These are phyloP conservation scores for Metellina segmentata DNA, from an alignment of 2,888 invertebrate species.

Conservation along the genomic window DNA sequence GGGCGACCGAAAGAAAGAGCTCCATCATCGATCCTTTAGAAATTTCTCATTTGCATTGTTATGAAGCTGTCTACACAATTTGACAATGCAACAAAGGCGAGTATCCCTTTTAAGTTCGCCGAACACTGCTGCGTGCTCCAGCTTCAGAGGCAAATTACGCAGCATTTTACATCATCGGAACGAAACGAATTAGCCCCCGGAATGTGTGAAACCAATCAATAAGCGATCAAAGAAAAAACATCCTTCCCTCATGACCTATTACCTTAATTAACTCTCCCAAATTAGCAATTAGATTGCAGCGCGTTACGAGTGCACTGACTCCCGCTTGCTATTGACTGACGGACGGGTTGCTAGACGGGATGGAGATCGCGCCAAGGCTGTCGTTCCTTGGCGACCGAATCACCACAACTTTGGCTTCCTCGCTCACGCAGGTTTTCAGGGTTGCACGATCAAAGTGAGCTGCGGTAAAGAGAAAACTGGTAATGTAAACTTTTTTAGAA, in stretches of 20 bases:
- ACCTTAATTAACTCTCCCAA: conserved; percentile 76
- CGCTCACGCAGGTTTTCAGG: no score
- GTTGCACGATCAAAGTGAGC: no score
- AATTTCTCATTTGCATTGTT: conserved; percentile 75
- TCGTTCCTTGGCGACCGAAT: not conserved
- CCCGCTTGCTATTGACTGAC: conserved; percentile 69
- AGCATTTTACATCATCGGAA: conserved; percentile 69
- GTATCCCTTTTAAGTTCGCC: conserved; percentile 73
- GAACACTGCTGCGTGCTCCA: conserved; percentile 41
- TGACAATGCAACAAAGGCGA: conserved; percentile 72
- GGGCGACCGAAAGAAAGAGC: not conserved
- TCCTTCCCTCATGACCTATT: conserved; percentile 76
- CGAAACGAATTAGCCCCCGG: conserved; percentile 71
- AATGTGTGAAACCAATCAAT: conserved; percentile 76
- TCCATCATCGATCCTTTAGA: conserved; percentile 64
- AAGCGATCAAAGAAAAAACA: conserved; percentile 71
- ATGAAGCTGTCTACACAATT: conserved; percentile 72
- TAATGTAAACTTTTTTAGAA: no score
- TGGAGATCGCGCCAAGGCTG: not conserved
- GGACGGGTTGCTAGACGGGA: conserved; percentile 36
- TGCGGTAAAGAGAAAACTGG: no score
- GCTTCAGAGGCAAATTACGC: conserved; percentile 72
- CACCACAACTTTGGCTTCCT: no score
- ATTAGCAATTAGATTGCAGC: conserved; percentile 75
- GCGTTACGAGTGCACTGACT: conserved; percentile 72